Evolutionary conservation across 2,888 invertebrate genomes (phyloP).

Genomic region (Steromphala cineraria): DNA sequence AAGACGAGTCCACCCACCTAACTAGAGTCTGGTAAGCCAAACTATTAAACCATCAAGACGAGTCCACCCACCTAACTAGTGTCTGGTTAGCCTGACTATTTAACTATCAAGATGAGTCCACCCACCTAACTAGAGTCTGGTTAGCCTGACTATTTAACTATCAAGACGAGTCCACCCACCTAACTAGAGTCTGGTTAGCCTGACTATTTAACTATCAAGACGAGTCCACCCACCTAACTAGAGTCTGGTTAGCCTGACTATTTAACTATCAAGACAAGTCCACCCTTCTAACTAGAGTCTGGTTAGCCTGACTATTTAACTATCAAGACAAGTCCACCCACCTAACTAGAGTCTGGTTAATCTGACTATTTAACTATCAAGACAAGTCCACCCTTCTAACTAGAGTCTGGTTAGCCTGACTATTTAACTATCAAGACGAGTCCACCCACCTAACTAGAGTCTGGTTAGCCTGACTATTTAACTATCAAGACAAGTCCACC

Average conservation of each 20-base stretch:
- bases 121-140: too few relatives aligned
- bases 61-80: conserved; percentile 81
- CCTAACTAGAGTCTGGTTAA: background rate
- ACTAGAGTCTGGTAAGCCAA: background rate
- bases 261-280: too few relatives aligned
- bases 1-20: background rate
- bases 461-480: too few relatives aligned
- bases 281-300: too few relatives aligned
- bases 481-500: background rate
- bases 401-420: conserved; percentile 84
- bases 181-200: background rate
- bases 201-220: background rate
- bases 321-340: background rate
- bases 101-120: too few relatives aligned
- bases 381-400: conserved; percentile 80
- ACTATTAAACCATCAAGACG: background rate
- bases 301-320: too few relatives aligned
- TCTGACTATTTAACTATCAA: background rate
- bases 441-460: too few relatives aligned
- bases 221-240: conserved; percentile 81
- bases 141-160: too few relatives aligned
- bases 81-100: conserved; percentile 82
- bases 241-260: conserved; percentile 82
- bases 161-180: background rate
- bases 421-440: too few relatives aligned